A percentile compares a stretch with the other conserved stretches of the same genome.
phyloP scores from a whole-genome alignment of 2,113 vertebrate genomes.

The Trematomus loennbergii region DNA sequence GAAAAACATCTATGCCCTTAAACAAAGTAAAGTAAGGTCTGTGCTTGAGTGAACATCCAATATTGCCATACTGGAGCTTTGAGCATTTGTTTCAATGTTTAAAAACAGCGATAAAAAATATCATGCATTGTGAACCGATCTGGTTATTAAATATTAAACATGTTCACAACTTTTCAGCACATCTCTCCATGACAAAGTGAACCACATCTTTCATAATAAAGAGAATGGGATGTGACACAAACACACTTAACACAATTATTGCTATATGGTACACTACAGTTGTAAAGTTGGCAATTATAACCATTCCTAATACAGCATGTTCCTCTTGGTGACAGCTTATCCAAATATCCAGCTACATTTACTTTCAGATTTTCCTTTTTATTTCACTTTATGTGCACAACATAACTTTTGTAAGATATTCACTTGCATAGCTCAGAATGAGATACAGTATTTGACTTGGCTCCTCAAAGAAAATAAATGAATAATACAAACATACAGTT shows the following conservation, averaged over 20 bases:
- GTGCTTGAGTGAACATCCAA: slow-evolving; percentile 20
- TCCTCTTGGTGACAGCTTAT: slow-evolving; percentile 2
- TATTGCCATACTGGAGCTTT: neutral
- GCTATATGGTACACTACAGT: slow-evolving; percentile 10
- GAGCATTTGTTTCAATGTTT: neutral
- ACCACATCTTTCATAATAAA: slow-evolving; percentile 1
- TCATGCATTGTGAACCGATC: neutral
- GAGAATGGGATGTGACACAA: slow-evolving; percentile 8
- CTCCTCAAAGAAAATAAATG: slow-evolving; percentile 10
- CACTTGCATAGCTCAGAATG: slow-evolving; percentile 66
- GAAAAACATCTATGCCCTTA: neutral
- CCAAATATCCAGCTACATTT: neutral
- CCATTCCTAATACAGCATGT: neutral
- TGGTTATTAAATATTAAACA: neutral
- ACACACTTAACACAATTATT: slow-evolving; percentile 35
- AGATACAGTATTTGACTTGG: slow-evolving; percentile 17
- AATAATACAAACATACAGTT: neutral
- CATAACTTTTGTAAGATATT: neutral
- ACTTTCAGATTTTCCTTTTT: slow-evolving; percentile 8
- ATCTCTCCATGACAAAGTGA: neutral
- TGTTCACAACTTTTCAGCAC: neutral
- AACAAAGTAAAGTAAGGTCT: slow-evolving; percentile 2
- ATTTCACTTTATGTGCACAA: neutral
- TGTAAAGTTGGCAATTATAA: neutral
- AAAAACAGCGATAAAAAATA: neutral